A percentile compares a stretch with the other conserved stretches of the same genome.
These are phyloP conservation scores for Dallia pectoralis DNA, from an alignment of 2,797 vertebrate genomes.

Conservation along the genomic window DNA sequence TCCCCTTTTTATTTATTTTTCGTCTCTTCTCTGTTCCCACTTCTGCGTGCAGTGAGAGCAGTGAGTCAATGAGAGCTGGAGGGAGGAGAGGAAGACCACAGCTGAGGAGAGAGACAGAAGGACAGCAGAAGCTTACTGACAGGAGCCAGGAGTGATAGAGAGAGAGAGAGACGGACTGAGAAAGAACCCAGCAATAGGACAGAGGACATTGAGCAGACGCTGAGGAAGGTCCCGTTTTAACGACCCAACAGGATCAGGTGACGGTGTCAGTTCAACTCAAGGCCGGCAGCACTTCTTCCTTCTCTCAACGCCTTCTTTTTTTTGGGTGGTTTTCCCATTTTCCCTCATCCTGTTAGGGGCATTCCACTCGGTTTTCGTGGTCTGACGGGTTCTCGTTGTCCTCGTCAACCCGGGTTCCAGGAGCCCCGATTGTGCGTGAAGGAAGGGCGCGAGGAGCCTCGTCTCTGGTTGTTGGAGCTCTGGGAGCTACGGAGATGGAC, in stretches of 20 bases:
- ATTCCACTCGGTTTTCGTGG: neutral
- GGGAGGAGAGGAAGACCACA: slow-evolving; percentile 61
- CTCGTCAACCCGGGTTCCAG: neutral
- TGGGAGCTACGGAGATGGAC: slow-evolving; percentile 27
- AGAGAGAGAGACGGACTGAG: slow-evolving; percentile 3
- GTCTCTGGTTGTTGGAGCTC: slow-evolving; percentile 29
- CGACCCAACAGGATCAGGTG: slow-evolving; percentile 52
- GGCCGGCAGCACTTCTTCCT: neutral
- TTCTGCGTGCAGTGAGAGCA: slow-evolving; percentile 40
- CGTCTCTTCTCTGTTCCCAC: slow-evolving; percentile 58
- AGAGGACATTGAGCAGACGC: slow-evolving; percentile 36
- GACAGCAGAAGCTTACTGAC: neutral
- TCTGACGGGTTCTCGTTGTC: neutral
- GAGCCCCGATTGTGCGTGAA: neutral
- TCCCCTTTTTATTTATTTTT: slow-evolving; percentile 34
- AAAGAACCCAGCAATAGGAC: slow-evolving; percentile 29
- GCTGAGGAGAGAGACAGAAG: slow-evolving; percentile 24
- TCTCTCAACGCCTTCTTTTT: too few species aligned
- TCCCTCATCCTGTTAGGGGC: neutral
- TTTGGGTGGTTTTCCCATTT: neutral
- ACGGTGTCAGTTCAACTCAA: neutral
- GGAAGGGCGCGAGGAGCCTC: slow-evolving; percentile 14
- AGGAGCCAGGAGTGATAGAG: slow-evolving; percentile 17
- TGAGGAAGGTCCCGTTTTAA: slow-evolving; percentile 37
- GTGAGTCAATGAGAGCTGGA: slow-evolving; percentile 71